A percentile compares a stretch with the other conserved stretches of the same genome.
Conservation (phyloP, 2,888 invertebrate genomes). For the Habrosyne pyritoides region DNA sequence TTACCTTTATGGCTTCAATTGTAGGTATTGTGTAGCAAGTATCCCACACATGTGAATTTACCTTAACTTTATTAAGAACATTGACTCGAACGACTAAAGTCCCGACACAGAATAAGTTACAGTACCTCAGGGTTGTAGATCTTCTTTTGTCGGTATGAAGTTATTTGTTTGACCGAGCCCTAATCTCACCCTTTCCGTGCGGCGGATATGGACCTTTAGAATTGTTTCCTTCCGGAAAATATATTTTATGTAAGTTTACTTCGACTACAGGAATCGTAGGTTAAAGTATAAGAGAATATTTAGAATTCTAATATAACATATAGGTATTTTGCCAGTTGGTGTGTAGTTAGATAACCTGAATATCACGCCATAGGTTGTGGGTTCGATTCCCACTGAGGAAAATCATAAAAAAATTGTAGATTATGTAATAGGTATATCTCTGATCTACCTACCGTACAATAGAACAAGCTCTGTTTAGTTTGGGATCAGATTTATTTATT, state of each 20-base stretch:
- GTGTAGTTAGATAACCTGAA: too few species aligned
- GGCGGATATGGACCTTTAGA: slow-evolving; percentile 5
- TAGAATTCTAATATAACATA: too few species aligned
- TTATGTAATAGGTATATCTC: too few species aligned
- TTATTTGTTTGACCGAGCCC: slow-evolving; percentile 7
- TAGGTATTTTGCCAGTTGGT: too few species aligned
- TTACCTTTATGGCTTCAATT: slow-evolving; percentile 10
- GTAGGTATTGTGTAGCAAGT: neutral
- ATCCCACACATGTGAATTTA: slow-evolving; percentile 9
- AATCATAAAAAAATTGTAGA: too few species aligned
- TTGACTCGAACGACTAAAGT: neutral
- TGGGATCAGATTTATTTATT: too few species aligned
- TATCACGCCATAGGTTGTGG: too few species aligned
- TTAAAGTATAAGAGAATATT: too few species aligned
- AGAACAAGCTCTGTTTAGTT: too few species aligned
- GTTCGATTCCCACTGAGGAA: too few species aligned
- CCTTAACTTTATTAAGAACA: slow-evolving; percentile 7
- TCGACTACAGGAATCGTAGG: neutral
- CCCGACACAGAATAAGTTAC: neutral
- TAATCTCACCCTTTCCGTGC: slow-evolving; percentile 3
- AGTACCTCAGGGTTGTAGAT: neutral
- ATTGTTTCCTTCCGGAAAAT: slow-evolving; percentile 6
- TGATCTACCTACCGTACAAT: too few species aligned
- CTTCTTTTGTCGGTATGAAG: slow-evolving; percentile 9
- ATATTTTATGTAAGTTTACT: neutral